Conservation (phyloP, 2,113 vertebrate genomes). For the Carassius auratus region DNA sequence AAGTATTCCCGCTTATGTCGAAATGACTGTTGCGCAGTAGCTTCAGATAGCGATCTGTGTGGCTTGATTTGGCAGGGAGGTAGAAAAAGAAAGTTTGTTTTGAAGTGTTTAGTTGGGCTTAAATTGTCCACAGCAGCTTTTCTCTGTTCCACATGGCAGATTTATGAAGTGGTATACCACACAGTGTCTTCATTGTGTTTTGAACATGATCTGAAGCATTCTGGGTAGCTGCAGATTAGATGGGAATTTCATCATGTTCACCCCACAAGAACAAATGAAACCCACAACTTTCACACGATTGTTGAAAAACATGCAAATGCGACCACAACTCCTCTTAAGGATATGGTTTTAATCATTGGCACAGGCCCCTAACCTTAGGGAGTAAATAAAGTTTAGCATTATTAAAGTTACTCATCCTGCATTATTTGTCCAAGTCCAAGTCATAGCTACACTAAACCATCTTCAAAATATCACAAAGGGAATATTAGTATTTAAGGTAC, state of each 20-base stretch:
- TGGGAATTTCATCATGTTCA: conserved; percentile 26
- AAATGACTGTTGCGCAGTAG: background rate
- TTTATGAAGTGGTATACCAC: conserved; percentile 34
- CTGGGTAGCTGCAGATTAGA: conserved; percentile 2
- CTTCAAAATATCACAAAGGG: background rate
- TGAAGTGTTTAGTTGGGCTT: background rate
- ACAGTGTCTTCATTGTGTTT: conserved; percentile 39
- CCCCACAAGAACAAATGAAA: background rate
- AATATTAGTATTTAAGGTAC: background rate
- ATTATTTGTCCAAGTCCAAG: background rate
- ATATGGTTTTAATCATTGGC: background rate
- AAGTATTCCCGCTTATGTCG: background rate
- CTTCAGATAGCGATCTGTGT: background rate
- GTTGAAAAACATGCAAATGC: conserved; percentile 2
- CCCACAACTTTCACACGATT: background rate
- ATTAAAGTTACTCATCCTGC: background rate
- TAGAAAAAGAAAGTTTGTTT: conserved; percentile 2
- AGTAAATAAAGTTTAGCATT: background rate
- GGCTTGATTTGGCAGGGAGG: background rate
- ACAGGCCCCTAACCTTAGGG: background rate
- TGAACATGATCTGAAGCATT: conserved; percentile 29
- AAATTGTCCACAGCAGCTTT: conserved; percentile 26
- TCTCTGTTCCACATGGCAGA: conserved; percentile 16
- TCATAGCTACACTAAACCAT: background rate
- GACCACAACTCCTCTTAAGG: background rate